Conservation (phyloP, 2,797 vertebrate species). For the Apogon hyalosoma region DNA sequence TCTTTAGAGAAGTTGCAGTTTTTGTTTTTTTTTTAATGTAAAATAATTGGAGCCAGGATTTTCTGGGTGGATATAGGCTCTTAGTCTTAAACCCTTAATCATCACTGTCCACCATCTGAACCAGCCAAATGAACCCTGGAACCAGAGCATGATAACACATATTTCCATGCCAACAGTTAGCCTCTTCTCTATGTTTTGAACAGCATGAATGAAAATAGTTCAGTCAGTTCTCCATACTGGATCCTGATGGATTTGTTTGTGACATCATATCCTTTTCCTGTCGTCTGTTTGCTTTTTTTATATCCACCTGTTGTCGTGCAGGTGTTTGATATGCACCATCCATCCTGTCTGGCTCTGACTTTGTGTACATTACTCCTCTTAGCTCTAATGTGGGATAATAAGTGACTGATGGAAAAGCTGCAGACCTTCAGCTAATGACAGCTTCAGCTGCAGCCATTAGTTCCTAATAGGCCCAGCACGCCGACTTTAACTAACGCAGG, state of each 20-base stretch:
- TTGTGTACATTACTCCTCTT: not conserved
- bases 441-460: constrained; percentile 21
- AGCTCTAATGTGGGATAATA: constrained; percentile 32
- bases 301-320: constrained; percentile 3
- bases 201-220: too few species aligned
- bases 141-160: too few species aligned
- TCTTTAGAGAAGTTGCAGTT: too few species aligned
- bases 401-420: constrained; percentile 22
- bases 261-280: not conserved
- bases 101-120: too few species aligned
- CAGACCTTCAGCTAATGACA: constrained; percentile 13
- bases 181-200: too few species aligned
- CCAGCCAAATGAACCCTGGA: too few species aligned
- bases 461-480: constrained; percentile 17
- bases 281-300: not conserved
- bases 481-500: constrained; percentile 22
- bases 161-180: too few species aligned
- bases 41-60: too few species aligned
- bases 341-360: not conserved
- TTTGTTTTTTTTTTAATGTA: too few species aligned
- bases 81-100: too few species aligned
- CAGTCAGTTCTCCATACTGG: not conserved
- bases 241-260: not conserved
- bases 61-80: too few species aligned
- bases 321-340: constrained; percentile 10